Evolutionary conservation across 2,888 invertebrate genomes (phyloP), one percentile per base, ranked within the genome.

Genomic region (Chorisops tibialis): DNA sequence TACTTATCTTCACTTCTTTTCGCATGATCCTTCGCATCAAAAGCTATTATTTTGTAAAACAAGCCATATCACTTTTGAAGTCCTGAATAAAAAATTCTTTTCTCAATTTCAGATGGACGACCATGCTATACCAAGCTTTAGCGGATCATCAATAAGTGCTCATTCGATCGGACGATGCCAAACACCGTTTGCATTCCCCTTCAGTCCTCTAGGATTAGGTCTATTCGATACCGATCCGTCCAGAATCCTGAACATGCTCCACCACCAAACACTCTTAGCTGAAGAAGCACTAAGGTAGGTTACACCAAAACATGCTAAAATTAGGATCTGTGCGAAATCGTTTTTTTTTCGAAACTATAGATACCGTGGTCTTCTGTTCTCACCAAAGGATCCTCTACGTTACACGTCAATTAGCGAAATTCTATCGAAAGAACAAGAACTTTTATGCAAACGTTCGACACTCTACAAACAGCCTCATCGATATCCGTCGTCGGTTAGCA

Each of bases 171-270:
- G 69, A 59, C 72, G 76, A 54, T 77, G 76, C 63, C 81, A 83
- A 45, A 81, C 83, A 18, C 84, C 84, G 24, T 83, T 83, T 71
- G 80, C 81, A 61, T 80, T 83, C 66, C 82, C 82, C 7, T 83
- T 83, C 69, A 79, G 82, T 30, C 79, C 82, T 12, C 72, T 78
- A 65, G 76, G 77, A 58, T 69, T 77, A 66, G 75, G 76, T 71
- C 72, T 78, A 61, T 78, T 79, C 67, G 79, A 79, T 70, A 75
- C 77, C 64, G 79, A 79, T 75, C 80, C 82, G 69, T 82, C 82
- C 70, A 79, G 83, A 68, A 78, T 83, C 54, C 77, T 82, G 66
- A 81, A 80, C 67, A 75, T 83, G 66, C 75, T 83, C 69, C 82
- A 82, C 69, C 82, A 79, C 66, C 79, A 79, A 71, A 76, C 78